Conservation (phyloP, 2,797 vertebrate species). For the Sardinella longiceps region DNA sequence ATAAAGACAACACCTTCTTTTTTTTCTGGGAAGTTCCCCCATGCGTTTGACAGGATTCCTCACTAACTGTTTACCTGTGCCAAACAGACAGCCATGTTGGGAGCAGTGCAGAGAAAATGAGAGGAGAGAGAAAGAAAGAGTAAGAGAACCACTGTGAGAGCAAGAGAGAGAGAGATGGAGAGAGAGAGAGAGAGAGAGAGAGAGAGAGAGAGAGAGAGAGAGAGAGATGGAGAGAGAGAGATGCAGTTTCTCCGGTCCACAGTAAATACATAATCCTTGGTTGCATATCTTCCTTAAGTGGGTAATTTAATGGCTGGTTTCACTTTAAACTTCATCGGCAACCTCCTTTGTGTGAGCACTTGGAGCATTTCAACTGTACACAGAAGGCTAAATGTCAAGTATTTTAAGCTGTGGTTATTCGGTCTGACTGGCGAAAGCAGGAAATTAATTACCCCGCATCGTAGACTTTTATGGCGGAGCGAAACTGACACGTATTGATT, state of each 20-base stretch:
- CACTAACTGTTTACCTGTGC: slow-evolving; percentile 33
- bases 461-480: slow-evolving; percentile 73
- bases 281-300: slow-evolving; percentile 26
- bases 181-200: not conserved
- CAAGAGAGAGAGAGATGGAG: not conserved
- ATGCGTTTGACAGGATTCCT: slow-evolving; percentile 36
- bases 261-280: slow-evolving; percentile 2
- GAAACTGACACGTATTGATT: slow-evolving; percentile 84
- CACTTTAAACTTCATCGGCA: slow-evolving; percentile 47
- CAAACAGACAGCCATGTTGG: slow-evolving; percentile 1
- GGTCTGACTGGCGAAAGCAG: slow-evolving; percentile 77
- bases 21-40: slow-evolving; percentile 31
- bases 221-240: not conserved
- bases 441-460: slow-evolving; percentile 81
- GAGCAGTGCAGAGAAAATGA: not conserved
- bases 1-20: slow-evolving; percentile 40
- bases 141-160: no score
- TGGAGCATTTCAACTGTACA: slow-evolving; percentile 57
- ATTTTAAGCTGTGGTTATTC: slow-evolving; percentile 78
- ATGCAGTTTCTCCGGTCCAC: not conserved
- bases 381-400: slow-evolving; percentile 76
- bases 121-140: not conserved
- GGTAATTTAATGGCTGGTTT: slow-evolving; percentile 27
- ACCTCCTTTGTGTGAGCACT: slow-evolving; percentile 48
- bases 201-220: not conserved